Conservation (phyloP, 1,140 invertebrate species). For the Papilio polyxenes region DNA sequence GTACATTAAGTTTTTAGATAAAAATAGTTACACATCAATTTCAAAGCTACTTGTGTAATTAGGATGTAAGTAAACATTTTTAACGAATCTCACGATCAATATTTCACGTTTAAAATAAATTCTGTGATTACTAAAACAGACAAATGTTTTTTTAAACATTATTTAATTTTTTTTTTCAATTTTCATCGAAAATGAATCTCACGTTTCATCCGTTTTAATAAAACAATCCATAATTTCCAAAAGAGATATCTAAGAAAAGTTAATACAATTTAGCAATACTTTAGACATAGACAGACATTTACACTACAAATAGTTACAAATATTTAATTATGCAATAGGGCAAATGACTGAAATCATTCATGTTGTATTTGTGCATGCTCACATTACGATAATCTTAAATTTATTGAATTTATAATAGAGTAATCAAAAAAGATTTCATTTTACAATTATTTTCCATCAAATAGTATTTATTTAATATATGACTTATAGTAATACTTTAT, state of each 20-base stretch:
- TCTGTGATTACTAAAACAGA: not conserved
- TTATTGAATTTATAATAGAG: constrained; percentile 2
- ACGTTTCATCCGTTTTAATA: not conserved
- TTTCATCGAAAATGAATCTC: not conserved
- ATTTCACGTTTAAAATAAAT: not conserved
- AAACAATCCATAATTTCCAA: not conserved
- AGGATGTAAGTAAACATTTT: constrained; percentile 4
- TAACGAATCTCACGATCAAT: not conserved
- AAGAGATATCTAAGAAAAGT: constrained; percentile 5
- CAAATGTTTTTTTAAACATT: not conserved
- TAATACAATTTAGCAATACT: not conserved
- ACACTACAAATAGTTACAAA: constrained; percentile 4
- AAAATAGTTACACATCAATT: constrained; percentile 15
- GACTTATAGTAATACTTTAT: not conserved
- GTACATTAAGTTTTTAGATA: not conserved
- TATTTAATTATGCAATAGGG: constrained; percentile 2
- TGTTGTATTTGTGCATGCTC: constrained; percentile 25
- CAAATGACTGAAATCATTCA: constrained; percentile 9
- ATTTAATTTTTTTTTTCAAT: not conserved
- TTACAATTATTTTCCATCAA: constrained; percentile 3
- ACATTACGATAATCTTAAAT: constrained; percentile 10
- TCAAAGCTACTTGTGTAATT: not conserved
- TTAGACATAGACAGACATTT: constrained; percentile 6
- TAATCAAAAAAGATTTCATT: constrained; percentile 32
- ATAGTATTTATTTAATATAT: constrained; percentile 17